Percentiles rank a stretch among this genome's conserved stretches.
Evolutionary conservation across 2,113 vertebrate genomes (phyloP).

Genomic region (Bombycilla garrulus): DNA sequence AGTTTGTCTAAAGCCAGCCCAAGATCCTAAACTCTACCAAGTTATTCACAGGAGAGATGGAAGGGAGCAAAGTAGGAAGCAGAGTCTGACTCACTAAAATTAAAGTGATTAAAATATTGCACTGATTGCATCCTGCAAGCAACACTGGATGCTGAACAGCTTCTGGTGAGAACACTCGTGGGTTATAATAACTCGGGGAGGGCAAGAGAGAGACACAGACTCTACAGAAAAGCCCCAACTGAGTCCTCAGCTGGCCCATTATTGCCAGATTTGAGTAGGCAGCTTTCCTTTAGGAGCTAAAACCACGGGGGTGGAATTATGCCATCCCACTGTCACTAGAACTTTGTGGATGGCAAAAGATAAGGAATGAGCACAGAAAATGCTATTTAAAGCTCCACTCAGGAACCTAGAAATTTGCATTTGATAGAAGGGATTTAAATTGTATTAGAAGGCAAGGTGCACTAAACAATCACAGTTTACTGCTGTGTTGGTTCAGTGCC

Average conservation of each 20-base stretch:
- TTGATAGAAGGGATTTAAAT: conserved; percentile 66
- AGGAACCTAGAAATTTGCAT: conserved; percentile 62
- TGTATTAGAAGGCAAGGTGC: conserved; percentile 57
- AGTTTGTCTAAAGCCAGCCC: not conserved
- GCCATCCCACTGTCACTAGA: conserved; percentile 21
- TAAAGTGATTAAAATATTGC: conserved; percentile 14
- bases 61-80: not conserved
- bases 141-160: not conserved
- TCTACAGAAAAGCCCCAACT: conserved; percentile 26
- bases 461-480: conserved; percentile 63
- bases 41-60: not conserved
- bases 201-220: not conserved
- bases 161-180: not conserved
- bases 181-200: not conserved
- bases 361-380: conserved; percentile 51
- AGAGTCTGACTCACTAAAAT: not conserved
- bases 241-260: conserved; percentile 36
- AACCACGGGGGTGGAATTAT: not conserved
- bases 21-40: not conserved
- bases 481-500: conserved; percentile 52
- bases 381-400: conserved; percentile 47
- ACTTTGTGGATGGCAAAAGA: conserved; percentile 62
- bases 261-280: conserved; percentile 35
- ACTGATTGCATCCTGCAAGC: not conserved
- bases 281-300: conserved; percentile 46